Conservation (phyloP, 2,797 vertebrate species). For the Gallinago solitaria region DNA sequence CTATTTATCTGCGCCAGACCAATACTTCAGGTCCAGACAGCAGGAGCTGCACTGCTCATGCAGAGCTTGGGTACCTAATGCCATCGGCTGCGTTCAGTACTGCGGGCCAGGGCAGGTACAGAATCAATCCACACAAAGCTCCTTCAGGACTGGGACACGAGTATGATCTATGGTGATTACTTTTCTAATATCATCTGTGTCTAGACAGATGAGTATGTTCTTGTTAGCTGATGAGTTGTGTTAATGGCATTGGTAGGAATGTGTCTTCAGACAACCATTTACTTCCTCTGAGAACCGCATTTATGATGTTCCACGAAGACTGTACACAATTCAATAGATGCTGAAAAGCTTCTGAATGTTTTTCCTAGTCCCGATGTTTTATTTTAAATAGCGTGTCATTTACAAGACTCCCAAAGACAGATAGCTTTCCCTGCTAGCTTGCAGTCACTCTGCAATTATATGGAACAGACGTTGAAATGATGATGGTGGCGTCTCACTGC, state of each 20-base stretch:
- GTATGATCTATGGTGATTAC: constrained; percentile 40
- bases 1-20: background rate
- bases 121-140: background rate
- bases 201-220: constrained; percentile 57
- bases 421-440: constrained; percentile 27
- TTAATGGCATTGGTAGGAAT: constrained; percentile 36
- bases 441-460: constrained; percentile 60
- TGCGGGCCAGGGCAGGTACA: background rate
- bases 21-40: background rate
- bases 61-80: background rate
- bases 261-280: constrained; percentile 55
- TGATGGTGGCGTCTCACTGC: constrained; percentile 33
- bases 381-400: constrained; percentile 54
- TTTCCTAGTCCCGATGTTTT: constrained; percentile 45
- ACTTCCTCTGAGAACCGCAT: constrained; percentile 58
- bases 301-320: constrained; percentile 35
- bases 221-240: constrained; percentile 67
- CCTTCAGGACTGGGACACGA: background rate
- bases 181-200: constrained; percentile 51
- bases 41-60: background rate
- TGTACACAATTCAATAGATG: constrained; percentile 52
- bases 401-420: constrained; percentile 47
- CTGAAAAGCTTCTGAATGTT: constrained; percentile 53
- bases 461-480: constrained; percentile 29
- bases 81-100: background rate